Evolutionary conservation across 2,113 vertebrate species (phyloP).

Genomic region (Ginglymostoma cirratum): DNA sequence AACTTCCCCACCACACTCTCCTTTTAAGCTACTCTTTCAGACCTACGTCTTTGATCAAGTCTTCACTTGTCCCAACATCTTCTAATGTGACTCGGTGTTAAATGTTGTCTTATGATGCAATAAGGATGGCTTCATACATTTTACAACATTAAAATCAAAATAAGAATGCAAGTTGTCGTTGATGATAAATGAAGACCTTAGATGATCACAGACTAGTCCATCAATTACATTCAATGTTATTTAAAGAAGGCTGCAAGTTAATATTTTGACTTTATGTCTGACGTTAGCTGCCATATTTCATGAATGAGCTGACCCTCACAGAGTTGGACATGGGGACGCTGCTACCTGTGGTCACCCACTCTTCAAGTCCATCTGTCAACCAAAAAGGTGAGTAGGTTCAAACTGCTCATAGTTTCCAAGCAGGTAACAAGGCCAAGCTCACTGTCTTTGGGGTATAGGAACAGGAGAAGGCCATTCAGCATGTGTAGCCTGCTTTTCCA

Average conservation of each 20-base stretch:
- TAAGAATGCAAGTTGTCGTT: background rate
- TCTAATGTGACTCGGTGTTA: background rate
- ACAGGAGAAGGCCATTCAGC: background rate
- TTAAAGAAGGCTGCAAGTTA: background rate
- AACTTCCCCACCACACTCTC: background rate
- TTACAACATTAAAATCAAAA: no score
- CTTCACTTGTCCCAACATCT: no score
- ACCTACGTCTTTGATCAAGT: background rate
- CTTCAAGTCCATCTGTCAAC: conserved; percentile 63
- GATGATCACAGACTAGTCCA: background rate
- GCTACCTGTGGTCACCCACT: conserved; percentile 62
- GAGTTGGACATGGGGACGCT: conserved; percentile 78
- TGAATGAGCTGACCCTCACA: conserved; percentile 75
- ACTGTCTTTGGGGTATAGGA: no score
- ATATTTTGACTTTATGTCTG: background rate
- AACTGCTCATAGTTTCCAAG: background rate
- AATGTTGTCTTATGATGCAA: background rate
- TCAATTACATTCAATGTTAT: background rate
- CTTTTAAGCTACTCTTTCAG: background rate
- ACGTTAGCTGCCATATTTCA: conserved; percentile 75
- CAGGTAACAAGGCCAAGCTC: background rate
- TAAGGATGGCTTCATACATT: no score
- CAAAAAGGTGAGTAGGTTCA: conserved; percentile 56
- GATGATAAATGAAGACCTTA: background rate
- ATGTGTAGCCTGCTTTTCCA: background rate